Evolutionary conservation across 2,113 vertebrate genomes (phyloP).

Genomic region (Zosterops pallidus): DNA sequence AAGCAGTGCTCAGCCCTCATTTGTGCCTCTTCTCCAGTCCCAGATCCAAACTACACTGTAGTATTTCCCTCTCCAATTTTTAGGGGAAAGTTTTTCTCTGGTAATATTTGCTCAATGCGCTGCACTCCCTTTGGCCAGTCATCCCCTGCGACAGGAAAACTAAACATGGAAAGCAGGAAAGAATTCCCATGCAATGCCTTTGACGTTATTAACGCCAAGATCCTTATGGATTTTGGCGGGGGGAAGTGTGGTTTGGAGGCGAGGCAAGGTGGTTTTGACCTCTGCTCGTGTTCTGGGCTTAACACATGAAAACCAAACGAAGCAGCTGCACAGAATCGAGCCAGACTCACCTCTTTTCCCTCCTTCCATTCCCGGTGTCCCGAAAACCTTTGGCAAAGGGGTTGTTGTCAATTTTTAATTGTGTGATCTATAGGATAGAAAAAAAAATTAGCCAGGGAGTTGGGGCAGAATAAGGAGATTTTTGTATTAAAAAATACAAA

Average conservation of each 20-base stretch:
- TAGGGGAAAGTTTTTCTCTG: background rate
- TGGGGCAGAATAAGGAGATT: background rate
- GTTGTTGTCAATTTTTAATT: constrained; percentile 99
- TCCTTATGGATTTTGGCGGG: background rate
- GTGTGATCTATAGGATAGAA: constrained; percentile 86
- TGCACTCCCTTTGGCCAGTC: background rate
- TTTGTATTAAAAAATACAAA: background rate
- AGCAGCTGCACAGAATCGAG: background rate
- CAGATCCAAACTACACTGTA: background rate
- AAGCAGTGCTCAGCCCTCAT: background rate
- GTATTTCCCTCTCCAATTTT: background rate
- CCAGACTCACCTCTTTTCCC: constrained; percentile 91
- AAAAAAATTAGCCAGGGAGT: background rate
- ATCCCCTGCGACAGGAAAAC: background rate
- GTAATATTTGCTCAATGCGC: background rate
- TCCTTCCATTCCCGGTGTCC: constrained; percentile 95
- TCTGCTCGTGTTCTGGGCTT: background rate
- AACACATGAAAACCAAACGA: background rate
- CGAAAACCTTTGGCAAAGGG: constrained; percentile 99
- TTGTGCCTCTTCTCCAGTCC: background rate
- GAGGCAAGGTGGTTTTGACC: background rate
- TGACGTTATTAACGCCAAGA: background rate
- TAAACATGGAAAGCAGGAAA: background rate
- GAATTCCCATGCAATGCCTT: background rate
- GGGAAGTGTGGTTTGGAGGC: background rate